Base-by-base conservation (phyloP, 2,888 invertebrate genomes). In the Epirrhoe alternata region DNA sequence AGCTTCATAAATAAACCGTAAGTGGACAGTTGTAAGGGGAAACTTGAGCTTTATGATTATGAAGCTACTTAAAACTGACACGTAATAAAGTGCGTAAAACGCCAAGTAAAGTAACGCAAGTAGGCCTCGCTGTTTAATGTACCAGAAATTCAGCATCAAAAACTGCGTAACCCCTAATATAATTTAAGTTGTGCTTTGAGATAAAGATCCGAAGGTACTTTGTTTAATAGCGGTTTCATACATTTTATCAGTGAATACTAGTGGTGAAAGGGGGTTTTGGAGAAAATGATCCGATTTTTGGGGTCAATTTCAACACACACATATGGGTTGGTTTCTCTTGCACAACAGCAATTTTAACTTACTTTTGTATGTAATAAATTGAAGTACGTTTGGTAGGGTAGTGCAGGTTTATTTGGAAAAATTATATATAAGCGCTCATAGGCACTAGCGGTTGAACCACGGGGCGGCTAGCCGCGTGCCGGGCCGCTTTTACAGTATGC, bases 1-100 rank as follows among this genome's bases (percentile, higher is more conserved):
- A 65, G 73, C 75, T 74, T 76, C 74, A 77, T 80, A 78, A 79
- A 80, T 78, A 74, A 71, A 68, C 69, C 65, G 74, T 77, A 72
- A 77, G 76, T 70, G 74, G 67, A 73, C 74, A 66, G 67, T 68
- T 73, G 76, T 74, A 73, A 73, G 53, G 59, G 60, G 72, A 62
- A 77, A 76, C 73, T 66, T 74, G 66, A 69, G 67, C 68, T 70
- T 73, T 73, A 73, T 67, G 64, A 69, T 74, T 71, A 72, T 71
- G 63, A 72, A 67, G 62, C 68, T 64, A 64, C 56, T 72, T 55
- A 71, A 69, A 73, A 69, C 68, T 72, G 66, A 64, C 72, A 65
- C 69, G 45, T 68, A 24, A 69, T 73, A 69, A 66, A 72, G 60
- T 63, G 33, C 24, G 56, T 62, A 53, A 52, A 65, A 65, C 38